These are phyloP conservation scores for Echinarachnius parma DNA, from an alignment of 53 echinoderm and acorn worm genomes.

Conservation along the genomic window DNA sequence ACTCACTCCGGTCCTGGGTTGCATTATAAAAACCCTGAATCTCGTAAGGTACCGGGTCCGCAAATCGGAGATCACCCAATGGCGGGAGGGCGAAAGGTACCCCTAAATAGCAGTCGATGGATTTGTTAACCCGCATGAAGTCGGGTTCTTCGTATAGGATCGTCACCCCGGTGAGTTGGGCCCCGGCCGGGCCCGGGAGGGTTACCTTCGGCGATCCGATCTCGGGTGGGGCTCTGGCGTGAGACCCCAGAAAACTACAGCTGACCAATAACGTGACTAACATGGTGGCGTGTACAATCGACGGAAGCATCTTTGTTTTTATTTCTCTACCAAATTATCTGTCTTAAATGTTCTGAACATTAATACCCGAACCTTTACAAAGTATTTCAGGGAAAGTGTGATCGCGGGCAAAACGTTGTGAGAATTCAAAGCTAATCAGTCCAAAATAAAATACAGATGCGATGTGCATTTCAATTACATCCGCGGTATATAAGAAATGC, in stretches of 20 bases:
- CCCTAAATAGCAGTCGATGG: constrained; percentile 31
- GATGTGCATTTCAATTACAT: too few species aligned
- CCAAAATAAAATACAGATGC: too few species aligned
- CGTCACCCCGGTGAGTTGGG: constrained; percentile 15
- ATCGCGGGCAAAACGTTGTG: too few species aligned
- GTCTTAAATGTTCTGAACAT: too few species aligned
- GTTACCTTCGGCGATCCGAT: constrained; percentile 6
- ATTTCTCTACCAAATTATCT: too few species aligned
- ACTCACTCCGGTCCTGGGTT: constrained; percentile 9
- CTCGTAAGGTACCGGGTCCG: constrained; percentile 3
- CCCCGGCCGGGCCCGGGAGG: neutral
- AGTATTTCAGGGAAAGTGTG: too few species aligned
- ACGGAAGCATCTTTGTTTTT: too few species aligned
- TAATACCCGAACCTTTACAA: too few species aligned
- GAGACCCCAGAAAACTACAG: constrained; percentile 4
- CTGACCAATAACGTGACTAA: too few species aligned
- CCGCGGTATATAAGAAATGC: too few species aligned
- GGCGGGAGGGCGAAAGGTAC: constrained; percentile 31
- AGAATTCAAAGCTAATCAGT: too few species aligned
- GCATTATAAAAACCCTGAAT: constrained; percentile 16
- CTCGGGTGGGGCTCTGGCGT: neutral
- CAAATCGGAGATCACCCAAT: constrained; percentile 17
- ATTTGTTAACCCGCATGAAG: neutral
- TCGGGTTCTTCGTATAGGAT: constrained; percentile 7
- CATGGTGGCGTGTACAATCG: too few species aligned